A percentile compares a stretch with the other conserved stretches of the same genome.
These are phyloP conservation scores for Chionoecetes opilio DNA, from an alignment of 1,140 invertebrate genomes.

Conservation along the genomic window DNA sequence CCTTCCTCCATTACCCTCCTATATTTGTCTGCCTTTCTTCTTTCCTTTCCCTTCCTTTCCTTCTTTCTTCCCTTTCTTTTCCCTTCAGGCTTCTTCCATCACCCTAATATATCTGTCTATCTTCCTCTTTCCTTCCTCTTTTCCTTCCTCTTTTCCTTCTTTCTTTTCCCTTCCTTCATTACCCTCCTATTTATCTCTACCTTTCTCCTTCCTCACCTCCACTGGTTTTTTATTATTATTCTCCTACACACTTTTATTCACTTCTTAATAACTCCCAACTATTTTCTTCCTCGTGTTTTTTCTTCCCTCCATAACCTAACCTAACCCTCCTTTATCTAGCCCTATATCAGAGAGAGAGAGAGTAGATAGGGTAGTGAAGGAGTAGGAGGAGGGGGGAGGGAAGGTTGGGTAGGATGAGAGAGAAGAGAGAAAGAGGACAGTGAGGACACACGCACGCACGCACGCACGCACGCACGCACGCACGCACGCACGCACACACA, in stretches of 20 bases:
- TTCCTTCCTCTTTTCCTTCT: neutral
- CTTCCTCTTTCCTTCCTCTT: neutral
- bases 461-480: neutral
- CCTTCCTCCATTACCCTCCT: too few relatives aligned
- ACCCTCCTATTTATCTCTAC: too few relatives aligned
- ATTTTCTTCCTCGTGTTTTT: neutral
- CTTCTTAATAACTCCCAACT: too few relatives aligned
- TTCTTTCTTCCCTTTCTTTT: neutral
- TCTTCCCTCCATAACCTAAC: neutral
- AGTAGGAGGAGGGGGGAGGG: neutral
- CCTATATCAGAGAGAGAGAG: conserved; percentile 18
- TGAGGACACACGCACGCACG: neutral
- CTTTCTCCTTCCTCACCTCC: neutral
- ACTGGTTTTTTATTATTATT: too few relatives aligned
- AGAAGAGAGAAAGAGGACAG: neutral
- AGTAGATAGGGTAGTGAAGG: neutral
- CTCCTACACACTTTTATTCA: too few relatives aligned
- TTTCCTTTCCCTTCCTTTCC: neutral
- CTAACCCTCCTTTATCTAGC: neutral
- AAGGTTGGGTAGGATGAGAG: neutral
- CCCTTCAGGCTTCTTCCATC: neutral
- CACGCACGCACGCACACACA: neutral
- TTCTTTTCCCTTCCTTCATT: neutral
- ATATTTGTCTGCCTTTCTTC: too few relatives aligned
- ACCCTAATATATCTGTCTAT: too few relatives aligned